These are phyloP conservation scores for Sycophila sp. DNA, from an alignment of 1,140 invertebrate genomes.

Conservation along the genomic window DNA sequence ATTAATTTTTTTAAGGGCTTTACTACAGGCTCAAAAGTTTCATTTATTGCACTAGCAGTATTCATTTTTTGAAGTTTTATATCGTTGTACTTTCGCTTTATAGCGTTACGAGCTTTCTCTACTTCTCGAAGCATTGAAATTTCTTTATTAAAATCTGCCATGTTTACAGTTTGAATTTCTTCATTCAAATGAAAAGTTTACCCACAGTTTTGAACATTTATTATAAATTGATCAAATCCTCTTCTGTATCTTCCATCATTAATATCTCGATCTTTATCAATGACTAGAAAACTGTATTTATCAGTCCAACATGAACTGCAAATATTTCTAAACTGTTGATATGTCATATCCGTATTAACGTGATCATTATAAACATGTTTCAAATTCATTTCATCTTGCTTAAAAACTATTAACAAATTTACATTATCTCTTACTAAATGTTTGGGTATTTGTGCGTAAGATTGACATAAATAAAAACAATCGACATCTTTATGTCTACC, in stretches of 20 bases:
- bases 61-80: not conserved
- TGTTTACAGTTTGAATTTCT: not conserved
- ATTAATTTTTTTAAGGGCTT: slow-evolving; percentile 27
- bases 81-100: slow-evolving; percentile 19
- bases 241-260: slow-evolving; percentile 5
- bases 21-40: slow-evolving; percentile 35
- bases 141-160: slow-evolving; percentile 34
- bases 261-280: slow-evolving; percentile 24
- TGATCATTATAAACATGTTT: slow-evolving; percentile 59
- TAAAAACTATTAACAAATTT: slow-evolving; percentile 58
- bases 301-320: slow-evolving; percentile 48
- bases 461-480: slow-evolving; percentile 59
- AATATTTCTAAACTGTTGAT: slow-evolving; percentile 49
- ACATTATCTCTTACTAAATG: slow-evolving; percentile 57
- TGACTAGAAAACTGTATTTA: slow-evolving; percentile 24
- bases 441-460: slow-evolving; percentile 58
- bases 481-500: slow-evolving; percentile 52
- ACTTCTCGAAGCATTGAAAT: slow-evolving; percentile 7
- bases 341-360: slow-evolving; percentile 55
- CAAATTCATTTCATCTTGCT: slow-evolving; percentile 59
- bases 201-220: not conserved
- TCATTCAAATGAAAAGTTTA: not conserved
- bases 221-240: slow-evolving; percentile 10
- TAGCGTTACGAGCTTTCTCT: slow-evolving; percentile 16
- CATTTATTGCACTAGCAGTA: not conserved